Base-by-base conservation (phyloP, 2,888 invertebrate species). In the Epinotia demarniana region DNA sequence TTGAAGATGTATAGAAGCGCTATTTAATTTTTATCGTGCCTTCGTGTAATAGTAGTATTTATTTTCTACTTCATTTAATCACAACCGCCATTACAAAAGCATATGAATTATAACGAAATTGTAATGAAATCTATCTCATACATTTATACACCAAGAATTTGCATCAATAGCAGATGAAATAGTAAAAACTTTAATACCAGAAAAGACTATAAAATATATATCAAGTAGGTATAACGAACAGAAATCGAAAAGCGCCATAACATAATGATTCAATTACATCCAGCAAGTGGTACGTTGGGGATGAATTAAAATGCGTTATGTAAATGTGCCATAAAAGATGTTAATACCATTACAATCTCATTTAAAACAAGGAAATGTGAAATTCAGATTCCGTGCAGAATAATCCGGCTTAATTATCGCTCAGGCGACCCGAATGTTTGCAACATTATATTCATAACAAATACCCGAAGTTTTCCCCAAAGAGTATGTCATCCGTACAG, bases 401-500 rank as follows among this genome's bases (percentile, higher is more conserved):
- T 75, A 72, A 71, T 75, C 67, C 67, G 55, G 67, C 60, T 71
- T 72, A 75, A 75, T 75, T 75, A 72, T 72, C 66, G 55, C 63
- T 66, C 39, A 67, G n/a, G 66, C 75, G 61, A 53, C 71, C 75
- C 70, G 66, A 71, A 71, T 71, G 39, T 70, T 64, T 53, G 62
- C 43, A 67, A 75, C 72, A 55, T 75, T 75, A 55, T 78, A 77
- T 75, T 79, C 76, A 79, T 77, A 77, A 78, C 73, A 77, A 73
- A 77, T 77, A 74, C 69, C 78, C 83, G 78, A 86, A 85, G 83
- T 85, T 86, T 79, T 84, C 86, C 88, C 86, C 77, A 81, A 87
- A 86, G 86, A 84, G 84, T 83, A 82, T 81, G 81, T 81, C 83
- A 82, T 80, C 72, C 79, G 79, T 77, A 76, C 82, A 86, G 86